Percentiles rank a stretch among this genome's conserved stretches.
Evolutionary conservation across 2,888 invertebrate genomes (phyloP).

Genomic region (Sinodicranocentrus sp.): DNA sequence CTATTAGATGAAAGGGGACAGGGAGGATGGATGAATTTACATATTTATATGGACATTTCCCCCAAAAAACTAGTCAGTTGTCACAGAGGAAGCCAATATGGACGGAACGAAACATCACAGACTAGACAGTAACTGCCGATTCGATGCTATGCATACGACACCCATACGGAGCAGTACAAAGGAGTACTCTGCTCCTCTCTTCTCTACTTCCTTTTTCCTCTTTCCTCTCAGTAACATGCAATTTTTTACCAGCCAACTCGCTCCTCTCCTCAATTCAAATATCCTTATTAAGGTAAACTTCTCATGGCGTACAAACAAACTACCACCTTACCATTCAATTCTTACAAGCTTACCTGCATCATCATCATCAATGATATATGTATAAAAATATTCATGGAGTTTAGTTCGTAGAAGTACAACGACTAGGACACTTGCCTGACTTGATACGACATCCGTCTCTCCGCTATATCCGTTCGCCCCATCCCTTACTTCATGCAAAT

Average conservation of each 20-base stretch:
- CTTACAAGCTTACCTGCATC: slow-evolving; percentile 35
- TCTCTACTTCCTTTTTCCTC: slow-evolving; percentile 43
- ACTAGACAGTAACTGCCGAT: neutral
- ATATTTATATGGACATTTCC: slow-evolving; percentile 26
- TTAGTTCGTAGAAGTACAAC: slow-evolving; percentile 29
- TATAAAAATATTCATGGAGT: slow-evolving; percentile 25
- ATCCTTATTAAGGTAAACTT: neutral
- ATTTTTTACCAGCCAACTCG: slow-evolving; percentile 17
- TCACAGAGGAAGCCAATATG: slow-evolving; percentile 12
- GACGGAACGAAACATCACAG: neutral
- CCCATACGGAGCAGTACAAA: neutral
- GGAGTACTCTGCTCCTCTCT: neutral
- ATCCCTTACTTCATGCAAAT: no score
- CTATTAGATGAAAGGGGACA: slow-evolving; percentile 21
- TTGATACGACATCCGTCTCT: slow-evolving; percentile 61
- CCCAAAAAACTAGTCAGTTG: slow-evolving; percentile 10
- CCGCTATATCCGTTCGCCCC: slow-evolving; percentile 35
- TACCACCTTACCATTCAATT: slow-evolving; percentile 37
- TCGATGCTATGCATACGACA: slow-evolving; percentile 17
- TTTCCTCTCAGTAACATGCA: slow-evolving; percentile 52
- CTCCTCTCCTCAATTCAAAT: slow-evolving; percentile 45
- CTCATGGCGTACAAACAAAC: no score
- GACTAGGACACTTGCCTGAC: slow-evolving; percentile 44
- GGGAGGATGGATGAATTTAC: slow-evolving; percentile 37
- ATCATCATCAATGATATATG: slow-evolving; percentile 2